Base-by-base conservation (phyloP, 1,140 invertebrate species). In the Euura lappo region DNA sequence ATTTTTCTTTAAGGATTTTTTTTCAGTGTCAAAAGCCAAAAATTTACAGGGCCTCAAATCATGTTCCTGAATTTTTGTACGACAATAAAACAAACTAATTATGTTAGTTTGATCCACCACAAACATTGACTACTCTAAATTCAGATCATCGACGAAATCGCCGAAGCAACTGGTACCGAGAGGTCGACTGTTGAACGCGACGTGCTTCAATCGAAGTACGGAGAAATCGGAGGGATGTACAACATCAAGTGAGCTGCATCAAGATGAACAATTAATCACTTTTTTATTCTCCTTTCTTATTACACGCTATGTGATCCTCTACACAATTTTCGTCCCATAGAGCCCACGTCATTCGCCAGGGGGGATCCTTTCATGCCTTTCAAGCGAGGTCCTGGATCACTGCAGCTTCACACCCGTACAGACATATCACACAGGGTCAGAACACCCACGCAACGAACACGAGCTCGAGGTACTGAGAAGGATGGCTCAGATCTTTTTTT, bases 181-280 rank as follows among this genome's bases (percentile, higher is more conserved):
- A 65, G 73, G 4, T 13, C n/a, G 44, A 44, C 8, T 7, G 66
- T 81, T 11, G 75, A 81, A 45, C 28, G 65, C 45, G 73, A 76
- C 68, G 70, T 81, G 65, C 65, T 68, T 7, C 73, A 69, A 70
- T 74, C 74, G 71, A 77, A 71, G 44, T 81, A 75, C 11, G 77
- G 79, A 8, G 73, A 76, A 73, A 74, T 78, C 43, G 77, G 77
- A 42, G 79, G 79, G 70, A 80, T 80, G 72, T 80, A 79, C 70
- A 80, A 80, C 70, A 80, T 80, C 47, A 76, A 78, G 79, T 80
- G 75, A 74, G 51, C 13, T 8, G 8, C 8, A 1, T 3, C 10
- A 60, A 60, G 13, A 60, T 6, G 51, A 60, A n/a, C 8, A n/a
- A 3, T 60, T 11, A 60, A 60, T 60, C 6, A 60, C 51, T 11